Conservation (phyloP, 2,888 invertebrate species). For the Dicranocentrus wangi region DNA sequence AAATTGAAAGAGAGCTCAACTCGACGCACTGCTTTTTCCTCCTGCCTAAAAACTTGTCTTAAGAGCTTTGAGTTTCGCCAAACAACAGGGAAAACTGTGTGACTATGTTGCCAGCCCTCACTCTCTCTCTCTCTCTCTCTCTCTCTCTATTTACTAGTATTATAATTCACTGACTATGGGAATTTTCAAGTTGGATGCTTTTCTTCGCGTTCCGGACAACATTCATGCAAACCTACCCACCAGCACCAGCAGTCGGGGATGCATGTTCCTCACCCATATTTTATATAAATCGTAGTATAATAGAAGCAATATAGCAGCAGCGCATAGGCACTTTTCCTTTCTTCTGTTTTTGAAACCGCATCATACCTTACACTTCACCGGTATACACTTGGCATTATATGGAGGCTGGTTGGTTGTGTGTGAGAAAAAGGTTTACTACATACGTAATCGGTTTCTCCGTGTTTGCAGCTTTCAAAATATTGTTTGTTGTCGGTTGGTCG, state of each 20-base stretch:
- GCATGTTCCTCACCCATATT: too few species aligned
- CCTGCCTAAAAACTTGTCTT: slow-evolving; percentile 6
- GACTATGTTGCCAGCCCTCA: background rate
- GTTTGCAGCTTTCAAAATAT: slow-evolving; percentile 22
- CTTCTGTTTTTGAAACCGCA: slow-evolving; percentile 7
- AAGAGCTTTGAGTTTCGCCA: slow-evolving; percentile 13
- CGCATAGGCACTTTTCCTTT: background rate
- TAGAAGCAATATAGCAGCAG: background rate
- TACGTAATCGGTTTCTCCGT: slow-evolving; percentile 20
- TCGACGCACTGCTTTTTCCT: background rate
- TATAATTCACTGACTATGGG: slow-evolving; percentile 18
- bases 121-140: background rate
- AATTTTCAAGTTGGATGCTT: slow-evolving; percentile 33
- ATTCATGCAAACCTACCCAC: too few species aligned
- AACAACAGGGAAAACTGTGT: background rate
- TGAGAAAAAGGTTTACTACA: slow-evolving; percentile 20
- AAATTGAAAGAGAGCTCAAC: slow-evolving; percentile 23
- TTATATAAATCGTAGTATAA: background rate
- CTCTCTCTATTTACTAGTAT: background rate
- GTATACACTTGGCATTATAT: too few species aligned
- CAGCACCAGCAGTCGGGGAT: too few species aligned
- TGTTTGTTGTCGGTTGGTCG: slow-evolving; percentile 18
- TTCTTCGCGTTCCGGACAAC: background rate
- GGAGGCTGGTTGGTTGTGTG: too few species aligned
- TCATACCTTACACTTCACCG: slow-evolving; percentile 7